phyloP scores from a whole-genome alignment of 2,113 vertebrate genomes.

The Pomatorhinus ruficollis region DNA sequence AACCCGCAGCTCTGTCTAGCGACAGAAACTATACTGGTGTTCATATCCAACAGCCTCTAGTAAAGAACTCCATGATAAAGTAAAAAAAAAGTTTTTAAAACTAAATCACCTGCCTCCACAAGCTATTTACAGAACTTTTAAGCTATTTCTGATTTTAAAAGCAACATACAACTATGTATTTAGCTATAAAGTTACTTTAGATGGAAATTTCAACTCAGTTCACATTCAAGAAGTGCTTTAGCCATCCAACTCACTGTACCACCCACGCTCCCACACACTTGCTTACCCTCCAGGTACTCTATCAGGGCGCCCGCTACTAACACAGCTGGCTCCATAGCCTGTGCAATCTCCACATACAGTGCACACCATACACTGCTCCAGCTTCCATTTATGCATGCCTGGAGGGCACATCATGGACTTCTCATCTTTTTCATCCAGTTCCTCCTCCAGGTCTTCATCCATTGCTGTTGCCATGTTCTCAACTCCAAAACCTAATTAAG shows the following conservation, averaged over 20 bases:
- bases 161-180: not conserved
- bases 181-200: not conserved
- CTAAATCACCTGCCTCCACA: not conserved
- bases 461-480: conserved; percentile 99
- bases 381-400: conserved; percentile 98
- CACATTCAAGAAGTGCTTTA: not conserved
- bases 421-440: conserved; percentile 96
- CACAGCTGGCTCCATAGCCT: conserved; percentile 96
- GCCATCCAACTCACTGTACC: too few relatives aligned
- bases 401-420: conserved; percentile 99
- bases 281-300: conserved; percentile 96
- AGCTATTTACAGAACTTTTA: not conserved
- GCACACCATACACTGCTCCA: conserved; percentile 99
- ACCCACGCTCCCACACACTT: not conserved
- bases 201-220: not conserved
- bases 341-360: conserved; percentile 98
- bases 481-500: conserved; percentile 86
- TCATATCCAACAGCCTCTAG: not conserved
- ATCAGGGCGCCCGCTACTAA: conserved; percentile 96
- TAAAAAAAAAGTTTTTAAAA: not conserved
- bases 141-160: not conserved
- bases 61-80: not conserved
- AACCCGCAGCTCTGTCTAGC: not conserved
- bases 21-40: not conserved
- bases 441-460: conserved; percentile 98